phyloP scores from a whole-genome alignment of 2,888 invertebrate genomes.

The Mesoligia furuncula region DNA sequence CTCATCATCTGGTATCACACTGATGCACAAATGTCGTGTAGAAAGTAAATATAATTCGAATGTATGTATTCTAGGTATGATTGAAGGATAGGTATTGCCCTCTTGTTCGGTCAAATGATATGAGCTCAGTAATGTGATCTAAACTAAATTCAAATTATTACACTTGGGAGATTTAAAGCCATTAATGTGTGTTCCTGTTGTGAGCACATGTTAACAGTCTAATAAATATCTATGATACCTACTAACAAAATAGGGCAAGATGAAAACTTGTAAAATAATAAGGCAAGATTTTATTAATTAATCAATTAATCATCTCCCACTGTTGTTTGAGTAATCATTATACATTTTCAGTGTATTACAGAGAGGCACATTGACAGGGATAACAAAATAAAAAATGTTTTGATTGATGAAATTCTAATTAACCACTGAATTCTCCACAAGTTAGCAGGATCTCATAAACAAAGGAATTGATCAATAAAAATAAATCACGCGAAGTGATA shows the following conservation, averaged over 20 bases:
- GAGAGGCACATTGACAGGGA: conserved; percentile 88
- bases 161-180: conserved; percentile 65
- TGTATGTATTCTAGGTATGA: conserved; percentile 50
- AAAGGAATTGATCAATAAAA: conserved; percentile 88
- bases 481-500: conserved; percentile 75
- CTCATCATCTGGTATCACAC: neutral
- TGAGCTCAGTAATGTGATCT: conserved; percentile 51
- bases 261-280: conserved; percentile 85
- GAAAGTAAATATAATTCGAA: conserved; percentile 1
- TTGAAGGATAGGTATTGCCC: conserved; percentile 75
- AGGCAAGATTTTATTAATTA: conserved; percentile 87
- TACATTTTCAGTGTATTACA: conserved; percentile 86
- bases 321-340: conserved; percentile 84
- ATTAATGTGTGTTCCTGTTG: conserved; percentile 49
- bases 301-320: conserved; percentile 83
- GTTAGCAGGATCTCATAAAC: conserved; percentile 89
- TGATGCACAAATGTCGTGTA: neutral
- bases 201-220: conserved; percentile 43
- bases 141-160: conserved; percentile 22
- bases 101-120: conserved; percentile 77
- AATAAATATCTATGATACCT: conserved; percentile 48
- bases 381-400: conserved; percentile 90
- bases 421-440: conserved; percentile 89
- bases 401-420: conserved; percentile 89
- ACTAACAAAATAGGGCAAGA: conserved; percentile 74